Evolutionary conservation across 2,888 invertebrate species (phyloP), one percentile per base, ranked within the genome.

Genomic region (Chaitophorus viminalis): DNA sequence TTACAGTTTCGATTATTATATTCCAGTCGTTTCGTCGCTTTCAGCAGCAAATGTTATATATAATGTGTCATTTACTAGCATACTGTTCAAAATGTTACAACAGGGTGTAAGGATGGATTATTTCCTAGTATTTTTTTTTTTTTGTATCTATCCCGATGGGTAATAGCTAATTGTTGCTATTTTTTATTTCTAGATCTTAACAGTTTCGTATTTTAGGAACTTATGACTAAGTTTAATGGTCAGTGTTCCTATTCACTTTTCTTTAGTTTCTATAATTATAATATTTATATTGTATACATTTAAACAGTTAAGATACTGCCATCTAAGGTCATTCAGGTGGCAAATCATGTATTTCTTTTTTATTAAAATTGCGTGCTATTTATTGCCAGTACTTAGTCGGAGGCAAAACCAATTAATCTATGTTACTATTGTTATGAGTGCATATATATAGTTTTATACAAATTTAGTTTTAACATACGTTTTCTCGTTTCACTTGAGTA

Each of bases 41-140:
- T 39, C 68, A 29, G 0, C n/a, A 81, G 39, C 46, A 81, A 29
- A 8, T 29, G 68, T 29, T 6, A 39, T 70, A 46, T 70, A 29
- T 8, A 4, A n/a, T 39, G 29, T 68, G 11, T 46, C 1, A 8
- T 39, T 29, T 81, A 68, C 70, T 0, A 81, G 81, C 46, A 81
- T 81, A 46, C 39, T 81, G 68, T 70, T 81, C 9, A 68, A n/a
- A 81, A 29, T 81, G n/a, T 36, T 60, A n/a, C 60, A 31, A 33
- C 54, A 78, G 14, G 36, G 36, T 6, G 36, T 5, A 36, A 6
- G 33, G 9, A 33, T 1, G 36, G 0, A 36, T 78, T 33, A 11
- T 9, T 60, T 78, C 8, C 60, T 78, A 33, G 25, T 78, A 36
- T 60, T 60, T 60, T 33, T 54, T 60, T 78, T 0, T 25, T 36